A percentile compares a stretch with the other conserved stretches of the same genome.
phyloP scores from a whole-genome alignment of 2,888 invertebrate species.

The Stenodema calcarata region DNA sequence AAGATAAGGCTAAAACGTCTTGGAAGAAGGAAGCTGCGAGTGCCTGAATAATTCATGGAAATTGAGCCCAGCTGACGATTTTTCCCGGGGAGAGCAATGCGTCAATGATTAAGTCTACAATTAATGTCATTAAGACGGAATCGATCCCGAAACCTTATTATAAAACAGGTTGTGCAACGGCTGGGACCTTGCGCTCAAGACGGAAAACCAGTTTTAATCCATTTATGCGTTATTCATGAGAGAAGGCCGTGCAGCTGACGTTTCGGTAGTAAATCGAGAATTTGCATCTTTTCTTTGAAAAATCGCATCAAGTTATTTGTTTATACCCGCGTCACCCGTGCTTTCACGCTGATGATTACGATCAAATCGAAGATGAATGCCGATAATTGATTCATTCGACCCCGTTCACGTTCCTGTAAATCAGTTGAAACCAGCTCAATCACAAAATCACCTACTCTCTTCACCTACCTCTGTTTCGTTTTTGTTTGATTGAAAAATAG shows the following conservation, averaged over 20 bases:
- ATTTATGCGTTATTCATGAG: background rate
- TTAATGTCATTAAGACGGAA: background rate
- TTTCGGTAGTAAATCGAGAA: background rate
- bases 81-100: background rate
- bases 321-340: too few species aligned
- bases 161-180: background rate
- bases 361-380: too few species aligned
- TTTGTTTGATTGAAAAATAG: too few species aligned
- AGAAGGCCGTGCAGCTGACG: background rate
- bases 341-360: too few species aligned
- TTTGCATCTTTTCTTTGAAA: background rate
- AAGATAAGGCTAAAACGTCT: background rate
- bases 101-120: background rate
- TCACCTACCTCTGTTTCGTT: too few species aligned
- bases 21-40: background rate
- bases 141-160: background rate
- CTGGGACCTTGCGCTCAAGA: background rate
- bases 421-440: too few species aligned
- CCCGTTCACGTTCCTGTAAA: too few species aligned
- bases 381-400: too few species aligned
- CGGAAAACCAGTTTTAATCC: background rate
- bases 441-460: too few species aligned
- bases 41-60: background rate
- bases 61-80: background rate
- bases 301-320: background rate